Base-by-base conservation (phyloP, 2,113 vertebrate species). In the Meles meles region DNA sequence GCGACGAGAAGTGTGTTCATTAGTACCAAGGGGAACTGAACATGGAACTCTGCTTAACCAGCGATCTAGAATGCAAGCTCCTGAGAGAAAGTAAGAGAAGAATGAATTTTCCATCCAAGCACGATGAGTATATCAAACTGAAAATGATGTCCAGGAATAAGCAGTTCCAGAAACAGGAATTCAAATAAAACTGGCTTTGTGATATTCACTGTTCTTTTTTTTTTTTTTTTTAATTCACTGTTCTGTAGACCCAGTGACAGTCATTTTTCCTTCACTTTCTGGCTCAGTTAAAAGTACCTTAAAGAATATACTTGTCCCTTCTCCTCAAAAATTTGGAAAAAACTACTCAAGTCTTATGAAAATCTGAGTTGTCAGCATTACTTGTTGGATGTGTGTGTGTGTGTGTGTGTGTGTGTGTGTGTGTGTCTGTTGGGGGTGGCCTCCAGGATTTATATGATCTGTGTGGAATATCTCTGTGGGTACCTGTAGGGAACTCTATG, bases 151-250 rank as follows among this genome's bases (percentile, higher is more conserved):
- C 79, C 57, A 90, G 89, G 61, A 94, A 96, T 94, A 95, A 92
- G 89, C 31, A 72, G 86, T 88, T 94, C 96, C 77, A 94, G 79
- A 95, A 93, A 55, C 29, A 84, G n/a, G 37, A 74, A 57, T 20
- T 65, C 81, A 97, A 95, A 95, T 55, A 88, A 90, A 97, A 93
- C 34, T 96, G 82, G 91, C 82, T 94, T 91, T 80, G 52, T 42
- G 85, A 10, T 37, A 80, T 57, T 86, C 79, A 80, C 39, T 72
- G 76, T 82, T 97, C 44, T 52, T 52, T 55, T 6, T 55, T 55
- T 18, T 55, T 52, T 6, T 55, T 52, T 52, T 52, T 49, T 49
- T 4, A 52, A 80, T 57, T 86, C 79, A 80, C n/a, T 72, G 71
- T 82, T 97, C 52, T 59, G 59, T 52, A 97, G 71, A 96, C 82